These are phyloP conservation scores for Ganaspis sp. DNA, from an alignment of 1,140 invertebrate genomes.

Conservation along the genomic window DNA sequence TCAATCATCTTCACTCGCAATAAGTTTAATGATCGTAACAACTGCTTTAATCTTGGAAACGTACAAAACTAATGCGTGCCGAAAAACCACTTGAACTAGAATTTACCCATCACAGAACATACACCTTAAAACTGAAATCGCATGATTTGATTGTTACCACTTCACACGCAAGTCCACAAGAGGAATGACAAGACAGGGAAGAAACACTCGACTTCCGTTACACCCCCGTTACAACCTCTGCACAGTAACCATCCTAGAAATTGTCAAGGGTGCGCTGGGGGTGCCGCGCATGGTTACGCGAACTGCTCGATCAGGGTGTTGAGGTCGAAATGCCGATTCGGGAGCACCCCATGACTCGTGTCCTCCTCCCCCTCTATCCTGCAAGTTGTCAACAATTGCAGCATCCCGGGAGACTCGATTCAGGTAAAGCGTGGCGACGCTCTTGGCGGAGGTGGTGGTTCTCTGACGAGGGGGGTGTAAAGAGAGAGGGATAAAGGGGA, in stretches of 20 bases:
- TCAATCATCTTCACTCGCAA: too few relatives aligned
- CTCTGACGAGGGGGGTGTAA: slow-evolving; percentile 34
- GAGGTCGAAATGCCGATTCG: slow-evolving; percentile 65
- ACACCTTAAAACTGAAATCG: too few relatives aligned
- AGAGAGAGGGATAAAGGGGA: slow-evolving; percentile 34
- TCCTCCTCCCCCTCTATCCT: slow-evolving; percentile 49
- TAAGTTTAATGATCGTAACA: too few relatives aligned
- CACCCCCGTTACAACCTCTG: slow-evolving; percentile 7
- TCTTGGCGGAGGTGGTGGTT: slow-evolving; percentile 34
- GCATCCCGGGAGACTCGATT: slow-evolving; percentile 64
- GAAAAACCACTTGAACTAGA: too few relatives aligned
- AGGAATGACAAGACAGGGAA: background rate
- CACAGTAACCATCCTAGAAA: slow-evolving; percentile 21
- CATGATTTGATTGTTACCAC: background rate
- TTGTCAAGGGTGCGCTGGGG: background rate
- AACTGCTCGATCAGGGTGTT: slow-evolving; percentile 63
- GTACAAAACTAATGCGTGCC: too few relatives aligned
- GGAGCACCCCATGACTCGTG: slow-evolving; percentile 42
- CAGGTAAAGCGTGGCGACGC: slow-evolving; percentile 32
- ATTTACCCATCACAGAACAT: too few relatives aligned
- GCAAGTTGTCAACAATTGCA: slow-evolving; percentile 72
- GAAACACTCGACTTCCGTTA: background rate
- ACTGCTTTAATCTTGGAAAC: too few relatives aligned
- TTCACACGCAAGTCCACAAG: background rate
- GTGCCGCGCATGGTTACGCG: slow-evolving; percentile 13